Evolutionary conservation across 1,140 invertebrate genomes (phyloP), one percentile per base, ranked within the genome.

Genomic region (Sycophaga agraensis): DNA sequence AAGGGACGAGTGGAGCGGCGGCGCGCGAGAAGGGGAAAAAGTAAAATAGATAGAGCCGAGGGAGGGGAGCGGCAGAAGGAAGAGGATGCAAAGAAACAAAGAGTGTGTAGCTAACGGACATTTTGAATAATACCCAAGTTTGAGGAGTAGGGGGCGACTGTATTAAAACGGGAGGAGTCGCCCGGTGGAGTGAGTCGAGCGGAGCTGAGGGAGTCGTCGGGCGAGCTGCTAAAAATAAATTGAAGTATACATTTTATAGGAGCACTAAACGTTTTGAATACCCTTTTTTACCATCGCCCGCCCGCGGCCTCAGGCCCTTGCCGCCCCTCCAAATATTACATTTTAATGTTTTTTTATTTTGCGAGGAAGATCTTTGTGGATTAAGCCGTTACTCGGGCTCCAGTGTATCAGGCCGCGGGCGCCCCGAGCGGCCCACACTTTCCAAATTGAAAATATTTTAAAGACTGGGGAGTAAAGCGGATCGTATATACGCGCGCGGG

Each of bases 71-170:
- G 50, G 35, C 9, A 37, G 49, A 37, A 26, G 48, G 31, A 51
- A 53, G 28, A 46, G 45, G 48, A 57, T 40, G 39, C 34, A 3
- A 42, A 63, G 63, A 57, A 57, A 65, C 63, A 59, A 65, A 63
- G 62, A 62, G 35, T 57, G 51, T 51, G 40, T 57, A 64, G 46
- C 48, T 45, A 6, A 9, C 35, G 39, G 26, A 43, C 53, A 55
- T 55, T 55, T 55, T 55, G 37, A 55, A 55, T 55, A 55, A 55
- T 55, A 43, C 12, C 22, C 22, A 43, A 26, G 42, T 50, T 42
- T 6, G 24, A 19, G 26, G n/a, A 35, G 48, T 21, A 7, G 26
- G n/a, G 17, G 49, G 37, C 3, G 31, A 60, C 17, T 28, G 58
- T 26, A 59, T 50, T 56, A 59, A 59, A 59, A 49, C 39, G 34